Evolutionary conservation across 2,888 invertebrate species (phyloP).

Genomic region (Macropis europaea): DNA sequence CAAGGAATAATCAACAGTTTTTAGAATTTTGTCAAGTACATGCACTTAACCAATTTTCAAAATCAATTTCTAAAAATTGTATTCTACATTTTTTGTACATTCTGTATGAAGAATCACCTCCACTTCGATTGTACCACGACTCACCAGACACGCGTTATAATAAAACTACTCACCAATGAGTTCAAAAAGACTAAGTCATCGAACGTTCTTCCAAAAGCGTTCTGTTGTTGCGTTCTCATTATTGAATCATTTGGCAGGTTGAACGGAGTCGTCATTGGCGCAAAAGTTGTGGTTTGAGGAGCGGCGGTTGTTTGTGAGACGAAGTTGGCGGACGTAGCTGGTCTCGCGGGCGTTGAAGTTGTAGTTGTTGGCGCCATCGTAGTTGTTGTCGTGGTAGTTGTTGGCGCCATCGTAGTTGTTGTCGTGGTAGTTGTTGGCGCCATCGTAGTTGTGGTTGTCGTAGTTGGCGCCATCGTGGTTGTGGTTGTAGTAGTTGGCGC

Average conservation of each 20-base stretch:
- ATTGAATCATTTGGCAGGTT: slow-evolving; percentile 19
- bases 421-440: slow-evolving; percentile 32
- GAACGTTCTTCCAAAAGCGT: slow-evolving; percentile 74
- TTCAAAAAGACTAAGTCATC: slow-evolving; percentile 84
- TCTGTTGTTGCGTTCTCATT: slow-evolving; percentile 61
- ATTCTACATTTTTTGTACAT: too few relatives aligned
- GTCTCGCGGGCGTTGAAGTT: slow-evolving; percentile 47
- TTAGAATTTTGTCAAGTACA: too few relatives aligned
- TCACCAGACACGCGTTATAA: not conserved
- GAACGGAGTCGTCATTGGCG: slow-evolving; percentile 18
- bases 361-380: slow-evolving; percentile 15
- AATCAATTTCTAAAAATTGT: too few relatives aligned
- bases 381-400: slow-evolving; percentile 40
- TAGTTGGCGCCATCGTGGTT: slow-evolving; percentile 42
- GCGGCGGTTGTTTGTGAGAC: slow-evolving; percentile 13
- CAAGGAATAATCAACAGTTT: too few relatives aligned
- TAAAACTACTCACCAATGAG: slow-evolving; percentile 81
- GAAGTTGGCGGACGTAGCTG: slow-evolving; percentile 35
- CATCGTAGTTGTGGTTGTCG: slow-evolving; percentile 14
- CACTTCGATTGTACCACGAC: not conserved
- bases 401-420: slow-evolving; percentile 18
- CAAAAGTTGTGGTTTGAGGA: slow-evolving; percentile 27
- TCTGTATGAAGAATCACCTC: too few relatives aligned
- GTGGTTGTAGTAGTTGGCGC: slow-evolving; percentile 34
- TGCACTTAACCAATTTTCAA: too few relatives aligned